Base-by-base conservation (phyloP, 2,113 vertebrate species). In the Ceuthmochares aereus region DNA sequence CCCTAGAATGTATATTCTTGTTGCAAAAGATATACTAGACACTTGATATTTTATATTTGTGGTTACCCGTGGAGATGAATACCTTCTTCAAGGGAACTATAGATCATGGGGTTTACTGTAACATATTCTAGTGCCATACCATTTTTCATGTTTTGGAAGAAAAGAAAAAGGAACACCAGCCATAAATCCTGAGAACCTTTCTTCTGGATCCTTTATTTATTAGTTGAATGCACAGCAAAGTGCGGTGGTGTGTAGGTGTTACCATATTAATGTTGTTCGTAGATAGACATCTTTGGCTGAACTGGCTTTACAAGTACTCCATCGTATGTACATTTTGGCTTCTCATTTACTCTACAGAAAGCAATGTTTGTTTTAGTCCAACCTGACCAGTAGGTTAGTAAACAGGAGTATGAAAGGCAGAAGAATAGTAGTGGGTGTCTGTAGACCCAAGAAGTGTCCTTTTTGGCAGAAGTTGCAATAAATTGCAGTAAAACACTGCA, bases 71-170 rank as follows among this genome's bases (percentile, higher is more conserved):
- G 66, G 93, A 86, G 85, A 94, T 89, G 75, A 94, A 92, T 84
- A 73, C 30, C 49, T 96, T 92, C 52, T 81, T 92, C 36, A 29
- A 27, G 9, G 30, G 12, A 10, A 40, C 72, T 72, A 60, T 37
- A 76, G 51, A 77, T 77, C 12, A 2, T 81, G 54, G 20, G 4
- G n/a, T 86, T 84, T 91, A 69, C 90, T 69, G n/a, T 73, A 69
- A 70, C 23, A 27, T 92, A 89, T 94, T 90, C 56, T 49, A 83
- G 79, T 52, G 18, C 27, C 23, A 22, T 64, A 37, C 52, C 12
- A 45, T 94, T 94, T 95, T 93, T 96, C 51, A 56, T 45, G 36
- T 60, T 77, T 82, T 80, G 67, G 51, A 60, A 81, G 59, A 93
- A 89, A 84, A 69, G 20, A 12, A 47, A 80, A 83, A 42, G 47